Evolutionary conservation across 2,797 vertebrate genomes (phyloP), one percentile per base, ranked within the genome.

Genomic region (Dermochelys coriacea): DNA sequence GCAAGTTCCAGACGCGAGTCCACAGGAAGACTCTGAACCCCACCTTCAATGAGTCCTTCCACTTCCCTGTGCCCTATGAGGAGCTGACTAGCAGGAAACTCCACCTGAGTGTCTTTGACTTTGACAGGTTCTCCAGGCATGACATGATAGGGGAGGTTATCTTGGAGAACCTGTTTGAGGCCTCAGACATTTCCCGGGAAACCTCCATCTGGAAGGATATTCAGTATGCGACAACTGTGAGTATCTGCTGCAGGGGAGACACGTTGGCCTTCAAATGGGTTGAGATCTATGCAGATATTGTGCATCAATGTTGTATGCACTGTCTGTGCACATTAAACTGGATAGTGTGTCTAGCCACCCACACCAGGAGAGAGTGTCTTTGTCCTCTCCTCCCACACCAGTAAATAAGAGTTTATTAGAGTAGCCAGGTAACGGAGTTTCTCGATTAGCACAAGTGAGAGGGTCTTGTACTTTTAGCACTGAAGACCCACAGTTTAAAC

Each of bases 141-240:
- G 99, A 99, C 90, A 99, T 99, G 99, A 99, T 99, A 1, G 99
- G 99, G 4, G 99, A 99, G 93, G 99, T 99, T 84, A 99, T 99
- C 97, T 79, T 99, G 98, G 99, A 99, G 89, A 99, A 99, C 98
- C 98, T 99, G 94, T 99, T 99, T 12, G 99, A 99, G 97, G 98
- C 96, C 10, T 99, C 99, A 0, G 99, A 99, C 97, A 98, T 99
- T 57, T 99, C 99, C 88, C 98, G 99, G 94, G 99, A 99, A 96
- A 99, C 99, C 0, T 99, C 99, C 88, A 98, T 99, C 97, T 99
- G 99, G 99, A 99, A 98, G 98, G 99, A 99, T 97, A 99, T 99
- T 86, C 99, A 99, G 94, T 99, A 99, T 0, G 99, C 99, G 12
- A 99, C 99, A 0, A 99, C 98, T 51, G 99, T 99, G 99, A 99